A percentile compares a stretch with the other conserved stretches of the same genome.
These are phyloP conservation scores for Hydrozoanthus tunicans DNA, from an alignment of 64 coral and sea anemone species.

Conservation along the genomic window DNA sequence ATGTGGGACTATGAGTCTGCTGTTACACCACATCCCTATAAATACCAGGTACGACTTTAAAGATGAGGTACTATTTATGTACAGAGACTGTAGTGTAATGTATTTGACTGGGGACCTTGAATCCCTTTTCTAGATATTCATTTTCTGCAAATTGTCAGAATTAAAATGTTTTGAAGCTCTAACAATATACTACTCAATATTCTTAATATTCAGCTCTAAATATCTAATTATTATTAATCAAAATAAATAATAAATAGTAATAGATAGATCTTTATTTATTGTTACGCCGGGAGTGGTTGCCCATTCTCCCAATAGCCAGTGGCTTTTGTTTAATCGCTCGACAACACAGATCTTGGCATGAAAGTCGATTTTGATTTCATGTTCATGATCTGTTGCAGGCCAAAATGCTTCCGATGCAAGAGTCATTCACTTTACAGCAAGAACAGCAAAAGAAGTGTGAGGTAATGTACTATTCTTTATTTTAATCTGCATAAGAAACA, in stretches of 20 bases:
- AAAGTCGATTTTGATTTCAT: neutral
- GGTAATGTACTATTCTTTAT: neutral
- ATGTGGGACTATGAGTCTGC: constrained; percentile 47
- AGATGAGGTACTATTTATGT: neutral
- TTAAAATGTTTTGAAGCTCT: no score
- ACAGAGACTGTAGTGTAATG: neutral
- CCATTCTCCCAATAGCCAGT: no score
- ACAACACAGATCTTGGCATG: neutral
- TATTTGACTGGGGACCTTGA: neutral
- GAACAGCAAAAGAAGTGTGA: constrained; percentile 28
- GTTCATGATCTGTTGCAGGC: neutral
- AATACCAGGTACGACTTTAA: constrained; percentile 14
- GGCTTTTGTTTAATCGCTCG: no score
- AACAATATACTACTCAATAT: no score
- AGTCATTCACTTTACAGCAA: constrained; percentile 27
- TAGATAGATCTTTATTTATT: no score
- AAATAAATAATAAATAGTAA: no score
- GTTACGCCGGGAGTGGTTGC: no score
- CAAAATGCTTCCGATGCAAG: constrained; percentile 20
- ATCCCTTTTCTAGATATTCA: no score
- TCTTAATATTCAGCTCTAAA: no score
- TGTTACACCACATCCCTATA: constrained; percentile 19
- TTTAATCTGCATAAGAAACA: neutral
- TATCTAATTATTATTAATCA: no score
- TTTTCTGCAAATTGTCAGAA: no score